Conservation (phyloP, 2,797 vertebrate species). For the Centropyge bicolor region DNA sequence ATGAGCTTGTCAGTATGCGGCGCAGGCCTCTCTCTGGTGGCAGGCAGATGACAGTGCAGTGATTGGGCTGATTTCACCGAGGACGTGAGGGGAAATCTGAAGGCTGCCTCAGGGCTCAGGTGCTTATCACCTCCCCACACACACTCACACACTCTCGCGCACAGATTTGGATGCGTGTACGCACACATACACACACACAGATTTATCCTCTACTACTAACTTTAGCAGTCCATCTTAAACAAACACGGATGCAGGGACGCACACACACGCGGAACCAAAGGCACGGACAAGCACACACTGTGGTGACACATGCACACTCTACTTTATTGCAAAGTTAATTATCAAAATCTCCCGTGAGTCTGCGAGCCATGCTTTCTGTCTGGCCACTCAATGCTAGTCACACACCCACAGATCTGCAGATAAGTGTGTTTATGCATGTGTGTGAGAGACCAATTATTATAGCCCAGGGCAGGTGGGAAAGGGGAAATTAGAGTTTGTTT, state of each 20-base stretch:
- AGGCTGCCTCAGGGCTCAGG: conserved; percentile 80
- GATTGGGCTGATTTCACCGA: conserved; percentile 82
- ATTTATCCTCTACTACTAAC: conserved; percentile 26
- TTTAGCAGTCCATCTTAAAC: conserved; percentile 28
- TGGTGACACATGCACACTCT: conserved; percentile 9
- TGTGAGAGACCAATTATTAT: conserved; percentile 47
- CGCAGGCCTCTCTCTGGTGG: conserved; percentile 78
- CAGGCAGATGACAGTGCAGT: conserved; percentile 81
- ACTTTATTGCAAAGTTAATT: conserved; percentile 74
- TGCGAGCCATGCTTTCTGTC: conserved; percentile 18
- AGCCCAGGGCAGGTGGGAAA: conserved; percentile 32
- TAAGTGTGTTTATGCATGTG: conserved; percentile 20
- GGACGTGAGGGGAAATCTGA: conserved; percentile 83
- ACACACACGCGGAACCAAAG: conserved; percentile 15
- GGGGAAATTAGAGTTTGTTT: conserved; percentile 51
- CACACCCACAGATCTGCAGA: not conserved
- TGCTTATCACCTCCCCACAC: conserved; percentile 79
- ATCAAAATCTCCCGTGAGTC: conserved; percentile 61
- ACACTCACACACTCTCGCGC: conserved; percentile 33
- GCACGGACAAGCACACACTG: conserved; percentile 7
- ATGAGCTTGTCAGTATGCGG: conserved; percentile 81
- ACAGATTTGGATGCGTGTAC: not conserved
- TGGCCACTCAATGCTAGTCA: conserved; percentile 28
- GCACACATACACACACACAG: not conserved
- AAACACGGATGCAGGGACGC: conserved; percentile 4